Conservation (phyloP, 2,797 vertebrate species). For the Oryzias dopingdopingensis region DNA sequence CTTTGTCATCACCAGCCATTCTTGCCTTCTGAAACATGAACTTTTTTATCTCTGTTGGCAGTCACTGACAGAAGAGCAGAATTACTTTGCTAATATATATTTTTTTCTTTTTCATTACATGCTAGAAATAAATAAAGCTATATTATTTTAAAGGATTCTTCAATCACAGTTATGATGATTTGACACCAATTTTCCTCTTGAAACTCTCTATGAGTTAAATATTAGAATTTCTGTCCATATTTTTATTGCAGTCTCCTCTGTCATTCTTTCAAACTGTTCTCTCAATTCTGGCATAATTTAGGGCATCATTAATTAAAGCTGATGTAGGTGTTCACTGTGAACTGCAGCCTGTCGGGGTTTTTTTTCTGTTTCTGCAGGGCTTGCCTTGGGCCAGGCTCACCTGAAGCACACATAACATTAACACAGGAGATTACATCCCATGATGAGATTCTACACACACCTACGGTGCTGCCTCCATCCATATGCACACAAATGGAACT, state of each 20-base stretch:
- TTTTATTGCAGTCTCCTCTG: slow-evolving; percentile 11
- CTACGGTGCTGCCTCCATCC: slow-evolving; percentile 2
- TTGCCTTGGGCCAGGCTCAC: slow-evolving; percentile 38
- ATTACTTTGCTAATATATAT: too few relatives aligned
- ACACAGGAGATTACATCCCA: slow-evolving; percentile 12
- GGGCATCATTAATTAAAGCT: slow-evolving; percentile 37
- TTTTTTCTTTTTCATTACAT: too few relatives aligned
- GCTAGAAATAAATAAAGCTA: too few relatives aligned
- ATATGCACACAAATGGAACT: not conserved
- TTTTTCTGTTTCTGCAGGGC: slow-evolving; percentile 30
- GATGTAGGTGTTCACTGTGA: slow-evolving; percentile 32
- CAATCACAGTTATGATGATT: too few relatives aligned
- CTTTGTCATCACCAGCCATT: not conserved
- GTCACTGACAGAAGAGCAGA: not conserved
- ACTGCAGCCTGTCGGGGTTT: slow-evolving; percentile 35
- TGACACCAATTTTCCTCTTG: too few relatives aligned
- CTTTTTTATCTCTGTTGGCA: slow-evolving; percentile 3
- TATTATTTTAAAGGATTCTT: too few relatives aligned
- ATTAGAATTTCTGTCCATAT: slow-evolving; percentile 25
- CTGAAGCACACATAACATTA: slow-evolving; percentile 17
- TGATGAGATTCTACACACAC: slow-evolving; percentile 8
- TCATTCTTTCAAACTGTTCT: slow-evolving; percentile 16
- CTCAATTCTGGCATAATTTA: slow-evolving; percentile 17
- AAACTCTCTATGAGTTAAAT: not conserved
- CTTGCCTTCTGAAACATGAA: slow-evolving; percentile 9